These are phyloP conservation scores for Epicampocera succincta DNA, from an alignment of 2,888 invertebrate species.

Conservation along the genomic window DNA sequence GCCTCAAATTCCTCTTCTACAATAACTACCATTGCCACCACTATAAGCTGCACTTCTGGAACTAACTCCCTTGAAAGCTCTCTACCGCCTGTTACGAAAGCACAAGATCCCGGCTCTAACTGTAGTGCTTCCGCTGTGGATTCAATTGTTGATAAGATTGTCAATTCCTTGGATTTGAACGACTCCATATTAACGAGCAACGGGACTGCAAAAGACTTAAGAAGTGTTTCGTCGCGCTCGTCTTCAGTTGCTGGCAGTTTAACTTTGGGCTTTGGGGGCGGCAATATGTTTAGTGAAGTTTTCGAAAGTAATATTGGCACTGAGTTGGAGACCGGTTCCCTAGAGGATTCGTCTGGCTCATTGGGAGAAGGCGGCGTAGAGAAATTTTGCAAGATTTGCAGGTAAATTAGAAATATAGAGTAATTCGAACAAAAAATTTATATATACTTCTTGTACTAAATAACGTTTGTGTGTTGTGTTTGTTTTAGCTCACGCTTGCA, in stretches of 20 bases:
- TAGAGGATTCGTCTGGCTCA: conserved; percentile 80
- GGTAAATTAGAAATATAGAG: conserved; percentile 82
- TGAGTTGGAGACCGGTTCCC: conserved; percentile 78
- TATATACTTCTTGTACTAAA: too few species aligned
- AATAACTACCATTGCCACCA: conserved; percentile 53
- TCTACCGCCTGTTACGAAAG: conserved; percentile 46
- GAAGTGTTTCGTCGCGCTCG: conserved; percentile 69
- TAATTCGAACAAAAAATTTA: background rate
- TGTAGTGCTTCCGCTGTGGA: conserved; percentile 68
- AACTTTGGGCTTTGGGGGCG: conserved; percentile 58
- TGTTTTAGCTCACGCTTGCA: conserved; percentile 86
- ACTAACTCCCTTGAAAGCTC: conserved; percentile 53
- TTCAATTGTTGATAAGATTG: conserved; percentile 70
- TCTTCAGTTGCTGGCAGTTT: conserved; percentile 69
- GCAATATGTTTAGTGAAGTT: conserved; percentile 72
- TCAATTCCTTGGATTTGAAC: conserved; percentile 69
- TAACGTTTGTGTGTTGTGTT: too few species aligned
- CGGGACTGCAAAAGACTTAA: conserved; percentile 70
- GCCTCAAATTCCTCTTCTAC: conserved; percentile 59
- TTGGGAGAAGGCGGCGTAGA: conserved; percentile 82
- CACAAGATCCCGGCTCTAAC: conserved; percentile 53
- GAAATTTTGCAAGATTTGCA: conserved; percentile 86
- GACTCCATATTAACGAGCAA: conserved; percentile 54
- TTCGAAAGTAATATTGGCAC: conserved; percentile 77
- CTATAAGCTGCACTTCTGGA: conserved; percentile 41